Evolutionary conservation across 2,888 invertebrate species (phyloP).

Genomic region (Carpatolechia fugitivella): DNA sequence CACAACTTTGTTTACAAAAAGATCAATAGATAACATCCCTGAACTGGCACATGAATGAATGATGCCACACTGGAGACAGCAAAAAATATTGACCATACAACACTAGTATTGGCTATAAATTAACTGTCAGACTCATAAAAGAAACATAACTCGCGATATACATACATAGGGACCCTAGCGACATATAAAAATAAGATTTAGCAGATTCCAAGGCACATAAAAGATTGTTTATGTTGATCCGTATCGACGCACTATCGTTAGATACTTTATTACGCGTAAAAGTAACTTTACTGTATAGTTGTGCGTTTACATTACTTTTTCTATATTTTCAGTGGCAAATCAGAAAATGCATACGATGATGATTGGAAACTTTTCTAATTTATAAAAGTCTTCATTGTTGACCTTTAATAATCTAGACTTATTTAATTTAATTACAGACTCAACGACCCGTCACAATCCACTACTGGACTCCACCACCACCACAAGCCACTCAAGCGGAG

Average conservation of each 20-base stretch:
- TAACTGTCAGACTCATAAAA: constrained; percentile 51
- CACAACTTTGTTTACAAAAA: constrained; percentile 18
- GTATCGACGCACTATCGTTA: constrained; percentile 39
- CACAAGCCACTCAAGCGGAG: too few relatives aligned
- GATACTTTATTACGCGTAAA: constrained; percentile 68
- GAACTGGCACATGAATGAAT: constrained; percentile 26
- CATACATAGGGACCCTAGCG: constrained; percentile 15
- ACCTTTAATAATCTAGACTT: too few relatives aligned
- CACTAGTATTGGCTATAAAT: constrained; percentile 49
- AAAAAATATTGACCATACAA: constrained; percentile 52
- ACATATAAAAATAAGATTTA: constrained; percentile 63
- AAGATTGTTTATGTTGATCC: constrained; percentile 73
- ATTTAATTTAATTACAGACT: too few relatives aligned
- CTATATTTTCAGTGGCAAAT: too few relatives aligned
- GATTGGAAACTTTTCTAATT: too few relatives aligned
- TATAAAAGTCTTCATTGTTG: too few relatives aligned
- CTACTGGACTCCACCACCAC: too few relatives aligned
- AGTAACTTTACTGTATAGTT: constrained; percentile 47
- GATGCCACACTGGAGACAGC: constrained; percentile 34
- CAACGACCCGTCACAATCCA: too few relatives aligned
- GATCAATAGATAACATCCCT: constrained; percentile 31
- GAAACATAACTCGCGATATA: constrained; percentile 22
- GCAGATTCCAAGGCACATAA: constrained; percentile 68
- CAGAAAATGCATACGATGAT: too few relatives aligned
- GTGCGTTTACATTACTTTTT: too few relatives aligned